phyloP scores from a whole-genome alignment of 2,113 vertebrate species.

The human (Homo sapiens) region GRCh38 chr4:31866501-31867000 shows the following conservation, averaged over 20 bases:
- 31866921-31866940: not conserved
- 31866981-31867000: not conserved
- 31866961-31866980: not conserved
- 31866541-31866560: not conserved
- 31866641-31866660: not conserved
- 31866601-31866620: not conserved
- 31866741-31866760: no score
- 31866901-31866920: not conserved
- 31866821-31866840: not conserved
- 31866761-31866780: not conserved
- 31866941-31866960: not conserved
- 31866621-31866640: not conserved
- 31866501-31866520: not conserved
- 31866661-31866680: not conserved
- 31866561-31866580: not conserved
- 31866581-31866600: not conserved
- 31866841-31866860: not conserved
- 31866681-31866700: not conserved
- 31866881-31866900: not conserved
- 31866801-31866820: not conserved
- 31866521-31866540: not conserved
- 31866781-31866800: not conserved
- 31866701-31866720: not conserved
- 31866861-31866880: not conserved
- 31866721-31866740: no score